phyloP scores from a whole-genome alignment of 2,888 invertebrate species.

The Halocaridina rubra region DNA sequence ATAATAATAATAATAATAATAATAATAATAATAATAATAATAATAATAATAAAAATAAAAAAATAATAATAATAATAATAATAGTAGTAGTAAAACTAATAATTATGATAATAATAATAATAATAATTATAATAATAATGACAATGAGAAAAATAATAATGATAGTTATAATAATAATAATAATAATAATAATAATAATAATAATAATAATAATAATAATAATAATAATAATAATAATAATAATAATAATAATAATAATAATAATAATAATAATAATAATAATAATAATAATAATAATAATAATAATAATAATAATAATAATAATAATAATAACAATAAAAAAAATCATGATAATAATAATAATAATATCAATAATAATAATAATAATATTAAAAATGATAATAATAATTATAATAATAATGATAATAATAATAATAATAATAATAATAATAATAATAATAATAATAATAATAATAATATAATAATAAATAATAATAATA shows the following conservation, averaged over 20 bases:
- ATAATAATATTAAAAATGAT: background rate
- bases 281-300: background rate
- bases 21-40: background rate
- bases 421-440: background rate
- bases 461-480: background rate
- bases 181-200: slow-evolving; percentile 1
- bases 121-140: background rate
- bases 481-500: background rate
- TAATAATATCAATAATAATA: background rate
- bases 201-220: background rate
- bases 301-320: background rate
- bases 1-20: background rate
- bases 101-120: background rate
- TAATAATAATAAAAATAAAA: background rate
- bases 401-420: background rate
- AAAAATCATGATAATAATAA: background rate
- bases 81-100: background rate
- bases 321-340: background rate
- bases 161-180: background rate
- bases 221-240: background rate
- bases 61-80: background rate
- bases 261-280: background rate
- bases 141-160: background rate
- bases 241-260: background rate
- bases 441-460: background rate